These are phyloP conservation scores for Philereme transversata DNA, from an alignment of 2,888 invertebrate species.

Conservation along the genomic window DNA sequence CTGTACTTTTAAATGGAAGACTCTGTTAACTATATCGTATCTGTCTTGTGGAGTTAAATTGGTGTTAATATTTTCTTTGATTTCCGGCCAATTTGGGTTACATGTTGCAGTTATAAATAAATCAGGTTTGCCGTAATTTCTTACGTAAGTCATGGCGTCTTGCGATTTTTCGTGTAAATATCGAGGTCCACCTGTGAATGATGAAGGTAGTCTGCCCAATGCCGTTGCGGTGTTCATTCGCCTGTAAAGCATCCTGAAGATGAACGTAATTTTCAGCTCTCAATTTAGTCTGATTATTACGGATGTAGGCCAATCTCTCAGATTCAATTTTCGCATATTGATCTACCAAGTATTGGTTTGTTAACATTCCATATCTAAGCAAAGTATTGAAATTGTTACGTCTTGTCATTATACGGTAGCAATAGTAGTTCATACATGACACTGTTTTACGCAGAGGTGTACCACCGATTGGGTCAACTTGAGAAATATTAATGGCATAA, in stretches of 20 bases:
- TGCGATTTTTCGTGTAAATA: too few species aligned
- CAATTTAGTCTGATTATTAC: too few species aligned
- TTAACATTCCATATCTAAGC: too few species aligned
- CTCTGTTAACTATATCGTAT: slow-evolving; percentile 28
- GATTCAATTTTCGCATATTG: too few species aligned
- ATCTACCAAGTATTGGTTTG: too few species aligned
- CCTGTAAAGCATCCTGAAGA: slow-evolving; percentile 36
- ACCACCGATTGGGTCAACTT: not conserved
- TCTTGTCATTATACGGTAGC: too few species aligned
- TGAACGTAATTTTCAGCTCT: slow-evolving; percentile 34
- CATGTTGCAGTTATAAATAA: slow-evolving; percentile 36
- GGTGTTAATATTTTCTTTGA: slow-evolving; percentile 1
- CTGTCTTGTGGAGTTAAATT: slow-evolving; percentile 28
- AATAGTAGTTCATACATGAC: not conserved
- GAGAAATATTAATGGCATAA: too few species aligned
- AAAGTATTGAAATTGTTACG: too few species aligned
- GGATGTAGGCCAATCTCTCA: too few species aligned
- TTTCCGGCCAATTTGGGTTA: slow-evolving; percentile 17
- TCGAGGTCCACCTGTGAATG: slow-evolving; percentile 7
- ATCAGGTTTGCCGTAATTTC: slow-evolving; percentile 46
- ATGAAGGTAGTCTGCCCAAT: slow-evolving; percentile 34
- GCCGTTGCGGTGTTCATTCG: too few species aligned
- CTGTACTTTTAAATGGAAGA: slow-evolving; percentile 20
- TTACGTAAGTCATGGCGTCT: slow-evolving; percentile 40
- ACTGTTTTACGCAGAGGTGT: not conserved